Evolutionary conservation across 2,888 invertebrate species (phyloP), one percentile per base, ranked within the genome.

Genomic region (Dione juno): DNA sequence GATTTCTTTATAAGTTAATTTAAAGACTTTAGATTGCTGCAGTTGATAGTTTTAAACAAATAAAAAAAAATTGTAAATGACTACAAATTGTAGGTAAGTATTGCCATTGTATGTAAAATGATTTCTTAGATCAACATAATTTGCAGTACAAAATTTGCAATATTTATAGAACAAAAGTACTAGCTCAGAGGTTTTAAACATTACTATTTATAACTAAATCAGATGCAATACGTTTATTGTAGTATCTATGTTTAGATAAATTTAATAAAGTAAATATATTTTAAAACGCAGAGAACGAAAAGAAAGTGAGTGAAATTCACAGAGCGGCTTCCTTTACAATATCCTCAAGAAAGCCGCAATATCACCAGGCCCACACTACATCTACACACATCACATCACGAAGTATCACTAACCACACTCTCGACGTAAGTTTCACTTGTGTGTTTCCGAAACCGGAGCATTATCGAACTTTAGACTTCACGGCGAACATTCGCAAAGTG

Each of bases 361-460:
- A 67, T 21, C 71, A 66, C 61, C 67, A 65, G 21, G 58, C 57
- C 7, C 21, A 64, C 52, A 69, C 52, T 69, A 70, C 5, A 2
- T 28, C 2, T 28, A 28, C 28, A 28, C 16, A 48, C 16, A 19
- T 10, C 41, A 70, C 78, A 84, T 85, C 76, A 71, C 72, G 57
- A 8, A 69, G 59, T 16, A 64, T 10, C 74, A 74, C 74, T 74
- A 72, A 74, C 70, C 72, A 70, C 69, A 70, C 67, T 63, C 53
- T 72, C 63, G 66, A 72, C 74, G 59, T 66, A 74, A 40, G 67
- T 68, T 68, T 74, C 72, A 48, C 72, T 40, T 65, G 64, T 69
- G 28, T 61, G 61, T 61, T 61, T 45, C 67, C 72, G 70, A 68
- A 70, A 63, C 72, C 72, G 67, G 64, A 74, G 72, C 74, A 72